Evolutionary conservation across 92 coral and sea anemone genomes (phyloP).

Genomic region (Ricordea florida): DNA sequence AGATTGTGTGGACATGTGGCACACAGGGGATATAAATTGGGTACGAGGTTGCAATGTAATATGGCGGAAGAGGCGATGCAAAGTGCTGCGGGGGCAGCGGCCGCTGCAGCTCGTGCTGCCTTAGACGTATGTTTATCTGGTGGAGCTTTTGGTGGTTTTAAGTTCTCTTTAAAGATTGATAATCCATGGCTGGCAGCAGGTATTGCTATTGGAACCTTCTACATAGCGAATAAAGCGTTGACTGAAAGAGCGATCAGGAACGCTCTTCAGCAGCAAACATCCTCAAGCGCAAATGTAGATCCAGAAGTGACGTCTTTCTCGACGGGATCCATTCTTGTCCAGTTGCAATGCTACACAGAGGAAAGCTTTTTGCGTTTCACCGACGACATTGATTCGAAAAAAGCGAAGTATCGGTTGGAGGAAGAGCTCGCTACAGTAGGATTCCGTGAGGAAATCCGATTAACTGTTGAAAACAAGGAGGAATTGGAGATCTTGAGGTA

Average conservation of each 20-base stretch:
- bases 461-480: slow-evolving; percentile 3
- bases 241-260: slow-evolving; percentile 9
- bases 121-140: neutral
- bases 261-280: neutral
- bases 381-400: neutral
- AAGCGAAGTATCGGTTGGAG: neutral
- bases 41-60: no score
- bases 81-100: neutral
- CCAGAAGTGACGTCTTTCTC: neutral
- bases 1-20: no score
- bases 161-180: neutral
- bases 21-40: no score
- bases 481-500: neutral
- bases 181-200: neutral
- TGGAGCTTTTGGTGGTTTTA: neutral
- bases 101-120: neutral
- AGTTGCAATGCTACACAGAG: neutral
- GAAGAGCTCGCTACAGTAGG: neutral
- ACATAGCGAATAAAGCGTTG: neutral
- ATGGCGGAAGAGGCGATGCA: neutral
- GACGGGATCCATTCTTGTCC: neutral
- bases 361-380: neutral
- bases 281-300: neutral
- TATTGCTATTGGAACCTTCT: neutral
- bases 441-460: neutral